These are phyloP conservation scores for Thera obeliscata DNA, from an alignment of 2,888 invertebrate species.

Conservation along the genomic window DNA sequence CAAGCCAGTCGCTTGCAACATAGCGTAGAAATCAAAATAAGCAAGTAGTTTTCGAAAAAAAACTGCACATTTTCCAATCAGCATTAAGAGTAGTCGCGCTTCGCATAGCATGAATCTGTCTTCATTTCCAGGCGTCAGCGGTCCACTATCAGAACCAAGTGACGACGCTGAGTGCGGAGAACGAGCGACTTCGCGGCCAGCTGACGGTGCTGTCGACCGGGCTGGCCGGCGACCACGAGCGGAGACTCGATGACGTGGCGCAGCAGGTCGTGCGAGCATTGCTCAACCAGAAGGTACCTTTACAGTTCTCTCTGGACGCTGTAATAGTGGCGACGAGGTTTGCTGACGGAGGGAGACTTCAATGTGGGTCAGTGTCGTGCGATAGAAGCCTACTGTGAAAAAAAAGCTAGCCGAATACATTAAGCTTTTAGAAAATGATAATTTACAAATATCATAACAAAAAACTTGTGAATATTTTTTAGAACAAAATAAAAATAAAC, in stretches of 20 bases:
- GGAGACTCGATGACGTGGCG: slow-evolving; percentile 92
- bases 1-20: not conserved
- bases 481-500: slow-evolving; percentile 16
- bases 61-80: not conserved
- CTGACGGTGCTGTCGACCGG: slow-evolving; percentile 70
- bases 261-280: slow-evolving; percentile 93
- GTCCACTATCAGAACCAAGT: slow-evolving; percentile 89
- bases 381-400: not conserved
- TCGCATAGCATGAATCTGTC: slow-evolving; percentile 29
- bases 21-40: not conserved
- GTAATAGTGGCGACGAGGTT: slow-evolving; percentile 3
- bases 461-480: slow-evolving; percentile 3
- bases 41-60: too few relatives aligned
- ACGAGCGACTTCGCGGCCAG: slow-evolving; percentile 87
- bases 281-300: slow-evolving; percentile 91
- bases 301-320: not conserved
- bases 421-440: slow-evolving; percentile 16
- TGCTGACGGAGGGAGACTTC: not conserved
- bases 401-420: not conserved
- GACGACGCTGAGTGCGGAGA: slow-evolving; percentile 87
- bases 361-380: not conserved
- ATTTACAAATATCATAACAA: slow-evolving; percentile 19
- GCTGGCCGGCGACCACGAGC: slow-evolving; percentile 88
- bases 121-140: slow-evolving; percentile 86
- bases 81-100: slow-evolving; percentile 15